Base-by-base conservation (phyloP, 2,797 vertebrate species). In the Euthynnus affinis region DNA sequence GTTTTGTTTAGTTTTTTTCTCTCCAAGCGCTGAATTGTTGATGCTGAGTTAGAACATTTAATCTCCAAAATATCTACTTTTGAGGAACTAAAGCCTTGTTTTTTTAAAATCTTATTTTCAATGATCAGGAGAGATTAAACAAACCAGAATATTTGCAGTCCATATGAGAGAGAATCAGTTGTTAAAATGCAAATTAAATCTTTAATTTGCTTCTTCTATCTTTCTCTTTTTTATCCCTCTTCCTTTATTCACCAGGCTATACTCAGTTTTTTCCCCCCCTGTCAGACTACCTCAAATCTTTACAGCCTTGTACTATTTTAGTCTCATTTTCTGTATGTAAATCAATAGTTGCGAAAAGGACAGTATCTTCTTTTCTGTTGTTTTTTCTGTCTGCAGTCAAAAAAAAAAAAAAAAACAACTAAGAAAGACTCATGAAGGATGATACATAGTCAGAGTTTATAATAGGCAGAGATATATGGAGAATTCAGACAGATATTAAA, bases 331-430 rank as follows among this genome's bases (percentile, higher is more conserved):
- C 60, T 71, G 18, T 32, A 44, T 44, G 56, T 25, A 25, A 67
- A 69, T 46, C 40, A 57, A 51, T 13, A 14, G 25, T 23, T 46
- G 37, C 27, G 46, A 32, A 53, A 42, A 59, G 62, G 23, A 66
- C 44, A 25, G 12, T 6, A 37, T 9, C 3, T 37, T 37, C 34
- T 37, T 37, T 37, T 37, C 9, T 37, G 6, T 5, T 37, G 8
- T 1, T 10, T 37, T 48, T 15, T 42, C 18, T n/a, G 5, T 20
- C 25, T 32, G 20, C 14, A 22, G 59, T 37, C 20, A n/a, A 58
- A 57, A 29, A 27, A n/a, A 6, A 55, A 29, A 29, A 29, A 27
- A 27, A 6, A 25, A 27, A 27, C 3, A 0, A 29, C n/a, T 34
- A 37, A 10, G 6, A 37, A 37, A 9, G 34, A 37, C 34, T 37